phyloP scores from a whole-genome alignment of 2,113 vertebrate species.

The Nibea coibor region DNA sequence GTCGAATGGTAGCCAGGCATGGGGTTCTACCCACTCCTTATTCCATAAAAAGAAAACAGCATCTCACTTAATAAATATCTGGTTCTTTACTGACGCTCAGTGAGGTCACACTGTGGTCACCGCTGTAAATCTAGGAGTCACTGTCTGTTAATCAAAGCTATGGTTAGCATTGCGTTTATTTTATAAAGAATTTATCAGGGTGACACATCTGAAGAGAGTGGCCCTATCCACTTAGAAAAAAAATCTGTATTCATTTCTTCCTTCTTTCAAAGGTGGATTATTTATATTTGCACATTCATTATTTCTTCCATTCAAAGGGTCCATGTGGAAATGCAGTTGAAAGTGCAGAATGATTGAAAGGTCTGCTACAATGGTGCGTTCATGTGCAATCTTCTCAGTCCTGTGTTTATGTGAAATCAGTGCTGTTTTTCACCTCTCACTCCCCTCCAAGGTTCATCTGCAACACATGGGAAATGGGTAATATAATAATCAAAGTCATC shows the following conservation, averaged over 20 bases:
- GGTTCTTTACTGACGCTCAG: constrained; percentile 28
- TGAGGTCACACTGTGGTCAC: constrained; percentile 22
- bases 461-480: not conserved
- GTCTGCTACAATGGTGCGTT: not conserved
- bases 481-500: not conserved
- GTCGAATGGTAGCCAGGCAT: constrained; percentile 22
- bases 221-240: not conserved
- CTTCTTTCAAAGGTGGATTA: not conserved
- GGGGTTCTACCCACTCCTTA: constrained; percentile 9
- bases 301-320: not conserved
- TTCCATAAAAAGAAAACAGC: constrained; percentile 28
- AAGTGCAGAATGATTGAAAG: constrained; percentile 1
- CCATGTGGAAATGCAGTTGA: not conserved
- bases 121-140: constrained; percentile 25
- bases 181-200: constrained; percentile 1
- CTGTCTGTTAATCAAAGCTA: constrained; percentile 27
- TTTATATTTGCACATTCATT: not conserved
- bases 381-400: constrained; percentile 11
- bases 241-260: not conserved
- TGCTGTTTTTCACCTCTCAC: not conserved
- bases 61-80: constrained; percentile 33
- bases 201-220: not conserved
- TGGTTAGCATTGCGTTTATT: not conserved
- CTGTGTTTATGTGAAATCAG: constrained; percentile 7
- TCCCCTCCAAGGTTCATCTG: not conserved